Base-by-base conservation (phyloP, 2,797 vertebrate genomes). In the Danio aesculapii region DNA sequence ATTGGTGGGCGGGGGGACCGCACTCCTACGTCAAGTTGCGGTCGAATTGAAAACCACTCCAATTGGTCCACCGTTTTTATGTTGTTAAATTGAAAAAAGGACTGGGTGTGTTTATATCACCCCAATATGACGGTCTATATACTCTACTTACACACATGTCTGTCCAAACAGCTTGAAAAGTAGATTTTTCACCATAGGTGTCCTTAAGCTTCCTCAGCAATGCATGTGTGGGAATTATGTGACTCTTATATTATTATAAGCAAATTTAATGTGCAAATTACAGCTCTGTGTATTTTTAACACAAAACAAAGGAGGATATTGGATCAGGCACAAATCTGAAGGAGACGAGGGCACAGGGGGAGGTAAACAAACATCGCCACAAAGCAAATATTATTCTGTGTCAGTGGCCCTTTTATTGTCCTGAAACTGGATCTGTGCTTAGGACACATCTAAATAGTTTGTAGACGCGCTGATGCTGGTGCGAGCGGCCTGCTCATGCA, bases 201-300 rank as follows among this genome's bases (percentile, higher is more conserved):
- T n/a, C n/a, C n/a, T 69, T 6, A 39, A 6, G 12, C 19, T 50
- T 13, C 6, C 13, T 43, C 30, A 10, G 41, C 9, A 10, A 3
- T 30, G 30, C 30, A 30, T 30, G 30, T 17, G 30, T 17, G 30
- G 16, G 30, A 75, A 81, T 75, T 59, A 44, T 49, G 46, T 75
- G 52, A 14, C 8, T 59, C 5, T 52, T n/a, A 58, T 21, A 30
- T 30, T 57, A 55, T 46, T 46, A 53, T 11, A 66, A 71, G 30
- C 2, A 6, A 46, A 57, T 72, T 47, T 66, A 17, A 76, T 53
- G 19, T 52, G 52, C 21, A 49, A 74, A 83, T 68, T 79, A 62
- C 8, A 8, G 13, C 89, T 88, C 89, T 90, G 87, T 90, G 89
- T 86, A 89, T 86, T 89, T 91, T 90, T 91, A 89, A 87, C 69